phyloP scores from a whole-genome alignment of 2,797 vertebrate species.

The Ciconia nigra region DNA sequence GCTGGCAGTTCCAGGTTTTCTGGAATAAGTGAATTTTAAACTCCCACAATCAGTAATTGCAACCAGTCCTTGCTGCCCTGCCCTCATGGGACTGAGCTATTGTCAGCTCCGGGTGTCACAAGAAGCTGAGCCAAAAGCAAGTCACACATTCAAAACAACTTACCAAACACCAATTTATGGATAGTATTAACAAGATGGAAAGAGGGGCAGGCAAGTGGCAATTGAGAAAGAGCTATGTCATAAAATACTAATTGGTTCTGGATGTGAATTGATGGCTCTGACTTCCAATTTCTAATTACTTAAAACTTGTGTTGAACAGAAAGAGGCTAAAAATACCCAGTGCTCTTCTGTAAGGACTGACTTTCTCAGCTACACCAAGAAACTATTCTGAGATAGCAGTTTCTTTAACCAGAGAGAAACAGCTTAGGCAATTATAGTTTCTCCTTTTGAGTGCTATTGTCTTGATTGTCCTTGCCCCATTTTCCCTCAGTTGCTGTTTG shows the following conservation, averaged over 20 bases:
- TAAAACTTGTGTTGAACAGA: not conserved
- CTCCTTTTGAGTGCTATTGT: not conserved
- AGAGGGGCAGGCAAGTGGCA: not conserved
- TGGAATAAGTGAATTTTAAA: not conserved
- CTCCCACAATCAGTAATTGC: not conserved
- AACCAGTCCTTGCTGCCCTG: not conserved
- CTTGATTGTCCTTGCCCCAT: not conserved
- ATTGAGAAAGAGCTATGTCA: not conserved
- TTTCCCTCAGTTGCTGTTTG: not conserved
- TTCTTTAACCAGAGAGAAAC: not conserved
- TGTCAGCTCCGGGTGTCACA: not conserved
- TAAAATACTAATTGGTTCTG: not conserved
- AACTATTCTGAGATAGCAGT: not conserved
- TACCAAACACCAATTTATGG: not conserved
- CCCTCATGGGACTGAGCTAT: not conserved
- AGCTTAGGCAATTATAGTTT: not conserved
- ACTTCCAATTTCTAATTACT: not conserved
- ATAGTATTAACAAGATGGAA: not conserved
- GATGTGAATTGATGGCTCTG: not conserved
- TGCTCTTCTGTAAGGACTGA: not conserved
- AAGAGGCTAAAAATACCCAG: not conserved
- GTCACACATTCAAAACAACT: not conserved
- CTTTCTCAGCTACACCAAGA: not conserved
- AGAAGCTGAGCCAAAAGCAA: not conserved
- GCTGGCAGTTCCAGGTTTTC: not conserved